phyloP scores from a whole-genome alignment of 2,113 vertebrate genomes.

The Hippolais icterina region DNA sequence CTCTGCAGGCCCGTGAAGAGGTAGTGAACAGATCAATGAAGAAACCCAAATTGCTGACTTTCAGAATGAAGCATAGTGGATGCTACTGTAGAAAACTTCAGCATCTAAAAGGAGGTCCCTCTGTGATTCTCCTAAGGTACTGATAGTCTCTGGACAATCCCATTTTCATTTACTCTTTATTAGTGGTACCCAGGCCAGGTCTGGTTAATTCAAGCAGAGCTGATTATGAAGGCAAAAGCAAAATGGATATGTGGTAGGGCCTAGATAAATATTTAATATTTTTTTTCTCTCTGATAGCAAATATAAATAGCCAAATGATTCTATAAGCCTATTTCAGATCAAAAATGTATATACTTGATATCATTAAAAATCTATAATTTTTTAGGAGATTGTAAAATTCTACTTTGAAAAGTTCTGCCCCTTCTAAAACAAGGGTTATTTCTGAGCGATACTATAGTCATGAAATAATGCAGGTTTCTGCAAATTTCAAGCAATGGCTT shows the following conservation, averaged over 20 bases:
- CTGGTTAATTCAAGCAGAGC: background rate
- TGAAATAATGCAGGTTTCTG: background rate
- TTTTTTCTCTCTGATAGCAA: background rate
- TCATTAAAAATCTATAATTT: background rate
- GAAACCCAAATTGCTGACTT: background rate
- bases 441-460: background rate
- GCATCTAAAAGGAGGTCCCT: background rate
- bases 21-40: background rate
- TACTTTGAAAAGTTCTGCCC: background rate
- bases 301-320: background rate
- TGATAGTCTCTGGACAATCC: background rate
- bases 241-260: background rate
- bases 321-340: background rate
- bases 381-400: background rate
- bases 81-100: background rate
- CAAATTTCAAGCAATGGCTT: background rate
- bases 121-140: background rate
- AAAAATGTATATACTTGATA: background rate
- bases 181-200: background rate
- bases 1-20: background rate
- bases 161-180: background rate
- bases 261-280: background rate
- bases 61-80: background rate
- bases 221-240: background rate
- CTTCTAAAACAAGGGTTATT: background rate